Base-by-base conservation (phyloP, 2,888 invertebrate species). In the Campoplex nolae region DNA sequence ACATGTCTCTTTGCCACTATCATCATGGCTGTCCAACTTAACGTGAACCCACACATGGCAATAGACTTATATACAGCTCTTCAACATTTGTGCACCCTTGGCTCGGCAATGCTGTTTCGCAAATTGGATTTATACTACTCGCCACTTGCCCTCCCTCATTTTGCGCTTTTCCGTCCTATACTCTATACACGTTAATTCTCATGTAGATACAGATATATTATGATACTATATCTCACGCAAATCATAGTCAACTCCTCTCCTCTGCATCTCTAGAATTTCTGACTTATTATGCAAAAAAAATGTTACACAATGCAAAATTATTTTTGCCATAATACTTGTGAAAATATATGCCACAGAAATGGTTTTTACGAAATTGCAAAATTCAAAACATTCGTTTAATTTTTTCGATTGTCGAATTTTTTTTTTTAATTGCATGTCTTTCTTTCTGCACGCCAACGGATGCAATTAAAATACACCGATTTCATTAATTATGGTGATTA, bases 101-200 rank as follows among this genome's bases (percentile, higher is more conserved):
- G 32, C 54, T 67, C 58, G 45, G 58, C 70, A 70, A 62, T 62
- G 77, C 71, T 11, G 58, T 62, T 74, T 74, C 67, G 89, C 89
- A 92, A 93, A 92, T 92, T 93, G 90, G 91, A 91, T 93, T 92
- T 91, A 91, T 92, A 91, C 89, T 89, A 90, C 90, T 92, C 89
- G 90, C 90, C 85, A 88, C 88, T 90, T 88, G 89, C 76, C 87
- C 87, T 90, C 89, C 88, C 88, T 89, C 87, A 86, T 89, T 68
- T 80, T 76, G 65, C 45, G 78, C 54, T 76, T 80, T 83, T 74
- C 68, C n/a, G 32, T 79, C 28, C 42, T 32, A 73, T 74, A 77
- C 65, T 74, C 28, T 54, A 54, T 76, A 48, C 23, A 23, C 70
- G 76, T 76, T 71, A 71, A 76, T 84, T 62, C 51, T 35, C 32